Base-by-base conservation (phyloP, 1,140 invertebrate genomes). In the Aphaenogaster rudis region DNA sequence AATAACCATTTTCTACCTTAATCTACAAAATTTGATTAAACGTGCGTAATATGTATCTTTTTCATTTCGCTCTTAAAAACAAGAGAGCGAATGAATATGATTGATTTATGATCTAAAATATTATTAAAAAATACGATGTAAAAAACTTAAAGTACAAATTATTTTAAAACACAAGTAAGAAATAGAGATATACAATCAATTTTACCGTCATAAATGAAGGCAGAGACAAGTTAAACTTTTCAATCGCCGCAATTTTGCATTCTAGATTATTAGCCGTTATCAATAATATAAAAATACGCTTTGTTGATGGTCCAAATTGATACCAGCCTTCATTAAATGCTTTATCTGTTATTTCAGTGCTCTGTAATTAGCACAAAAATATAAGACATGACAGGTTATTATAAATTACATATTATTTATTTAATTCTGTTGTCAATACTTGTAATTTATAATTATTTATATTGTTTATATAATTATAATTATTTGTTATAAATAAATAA, bases 151-250 rank as follows among this genome's bases (percentile, higher is more conserved):
- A 33, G 0, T 64, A 33, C 2, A 50, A 42, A 42, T 48, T n/a
- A 28, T 66, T 79, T 79, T 6, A 50, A n/a, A 0, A 9, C 0
- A 66, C 0, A n/a, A 9, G 2, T 48, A 21, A 13, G n/a, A 50
- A 81, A 13, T 72, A 59, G 15, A 33, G 13, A 66, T 21, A 39
- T 13, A 39, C 57, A 6, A 50, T 5, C 45, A 63, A 8, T 84
- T 72, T 90, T 69, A 88, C 88, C 88, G 86, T 88, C 89, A 84
- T 90, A 9, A 93, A 90, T 0, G 88, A 89, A 36, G 89, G 86
- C 28, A 92, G 21, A 33, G 88, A 91, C 11, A 93, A 33, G 21
- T 93, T 81, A 15, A 92, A 71, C 13, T 66, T 88, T 21, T 63
- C 63, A 57, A 89, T 52, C 3, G 67, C 67, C 1, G 84, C 66